A percentile compares a stretch with the other conserved stretches of the same genome.
Evolutionary conservation across 1,140 invertebrate species (phyloP).

Genomic region (Sarcophaga bullata): DNA sequence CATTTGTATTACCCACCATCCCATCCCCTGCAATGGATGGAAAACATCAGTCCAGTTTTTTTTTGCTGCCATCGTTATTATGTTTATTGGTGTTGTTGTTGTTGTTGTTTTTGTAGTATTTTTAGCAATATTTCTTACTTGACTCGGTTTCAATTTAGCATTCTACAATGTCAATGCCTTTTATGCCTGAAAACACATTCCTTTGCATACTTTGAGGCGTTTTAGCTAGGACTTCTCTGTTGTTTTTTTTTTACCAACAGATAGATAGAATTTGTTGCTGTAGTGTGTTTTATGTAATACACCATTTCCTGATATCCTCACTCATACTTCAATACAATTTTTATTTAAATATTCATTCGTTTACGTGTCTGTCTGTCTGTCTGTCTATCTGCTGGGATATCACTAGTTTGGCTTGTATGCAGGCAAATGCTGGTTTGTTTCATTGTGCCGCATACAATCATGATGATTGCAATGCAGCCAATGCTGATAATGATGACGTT

Average conservation of each 20-base stretch:
- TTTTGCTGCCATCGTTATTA: neutral
- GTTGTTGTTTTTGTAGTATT: slow-evolving; percentile 31
- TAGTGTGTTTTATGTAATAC: neutral
- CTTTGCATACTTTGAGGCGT: slow-evolving; percentile 46
- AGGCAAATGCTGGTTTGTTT: neutral
- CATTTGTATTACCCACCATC: neutral
- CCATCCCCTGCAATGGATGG: neutral
- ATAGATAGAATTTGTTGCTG: neutral
- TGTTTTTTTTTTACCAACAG: slow-evolving; percentile 10
- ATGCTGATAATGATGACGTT: neutral
- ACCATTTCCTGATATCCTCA: neutral
- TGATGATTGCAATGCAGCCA: neutral
- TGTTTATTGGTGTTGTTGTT: slow-evolving; percentile 35
- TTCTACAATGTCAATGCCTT: slow-evolving; percentile 49
- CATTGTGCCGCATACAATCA: too few relatives aligned
- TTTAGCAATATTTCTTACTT: slow-evolving; percentile 36
- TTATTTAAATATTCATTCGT: slow-evolving; percentile 34
- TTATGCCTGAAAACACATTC: slow-evolving; percentile 47
- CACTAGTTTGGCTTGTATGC: neutral
- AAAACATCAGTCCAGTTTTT: neutral
- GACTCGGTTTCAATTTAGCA: slow-evolving; percentile 44
- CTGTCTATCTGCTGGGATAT: neutral
- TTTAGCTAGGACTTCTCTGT: neutral
- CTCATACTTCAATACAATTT: neutral
- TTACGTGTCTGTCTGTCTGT: neutral